Base-by-base conservation (phyloP, 2,888 invertebrate species). In the Cantharis flavilabris region DNA sequence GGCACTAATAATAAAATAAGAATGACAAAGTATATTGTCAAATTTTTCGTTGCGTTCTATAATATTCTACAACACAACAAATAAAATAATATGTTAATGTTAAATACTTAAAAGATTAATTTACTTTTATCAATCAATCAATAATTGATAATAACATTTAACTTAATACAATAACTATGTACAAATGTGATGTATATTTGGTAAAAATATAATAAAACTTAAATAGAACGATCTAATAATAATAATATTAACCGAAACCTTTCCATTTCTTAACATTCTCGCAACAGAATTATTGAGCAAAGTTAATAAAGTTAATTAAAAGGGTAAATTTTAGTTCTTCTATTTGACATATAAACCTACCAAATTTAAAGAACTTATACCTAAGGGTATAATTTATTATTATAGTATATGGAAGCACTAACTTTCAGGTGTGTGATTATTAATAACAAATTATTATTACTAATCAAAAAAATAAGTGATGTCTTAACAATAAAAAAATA, bases 1-100 rank as follows among this genome's bases (percentile, higher is more conserved):
- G 75, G 75, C 75, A 75, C 75, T 75, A 75, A 33, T 65, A 65
- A 65, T 65, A 65, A 23, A 67, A 23, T 23, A 23, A n/a, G 10
- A 67, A 13, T 67, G 20, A 67, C 26, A 67, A 23, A 23, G 23
- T 14, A 20, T 67, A 49, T 49, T 7, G 49, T 69, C 69, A 20
- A n/a, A 69, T 69, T 16, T 69, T 9, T 20, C 14, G 69, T 69
- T 69, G 69, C 26, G 14, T 14, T 69, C n/a, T 69, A 69, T 69
- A 10, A n/a, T n/a, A n/a, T n/a, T 49, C 49, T 49, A 49, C 49
- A 49, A 49, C n/a, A 49, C n/a, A 49, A 49, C 49, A 49, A 49
- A 49, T 49, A 49, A 49, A 49, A 49, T 26, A 26, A 26, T 49
- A 49, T 49, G n/a, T 49, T n/a, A 49, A 49, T 1, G n/a, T 49